A percentile compares a stretch with the other conserved stretches of the same genome.
Evolutionary conservation across 2,797 vertebrate species (phyloP).

Genomic region (Pteronotus mesoamericanus): DNA sequence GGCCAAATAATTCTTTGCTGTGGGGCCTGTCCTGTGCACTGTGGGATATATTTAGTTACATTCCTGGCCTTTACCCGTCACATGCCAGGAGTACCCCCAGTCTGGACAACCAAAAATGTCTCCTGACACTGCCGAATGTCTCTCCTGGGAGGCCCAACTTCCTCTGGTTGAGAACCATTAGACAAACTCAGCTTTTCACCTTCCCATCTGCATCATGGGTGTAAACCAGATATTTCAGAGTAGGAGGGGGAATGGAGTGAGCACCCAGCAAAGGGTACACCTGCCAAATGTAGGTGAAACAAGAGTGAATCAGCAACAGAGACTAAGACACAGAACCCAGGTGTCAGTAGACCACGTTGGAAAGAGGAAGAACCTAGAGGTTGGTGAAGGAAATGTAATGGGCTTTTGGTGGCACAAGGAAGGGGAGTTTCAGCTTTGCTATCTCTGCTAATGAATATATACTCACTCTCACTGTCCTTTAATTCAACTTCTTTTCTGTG

Average conservation of each 20-base stretch:
- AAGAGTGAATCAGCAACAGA: not conserved
- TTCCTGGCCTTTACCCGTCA: not conserved
- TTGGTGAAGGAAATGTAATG: not conserved
- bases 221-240: not conserved
- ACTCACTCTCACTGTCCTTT: not conserved
- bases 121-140: not conserved
- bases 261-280: too few species aligned
- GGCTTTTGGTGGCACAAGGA: not conserved
- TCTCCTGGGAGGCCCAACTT: not conserved
- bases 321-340: not conserved
- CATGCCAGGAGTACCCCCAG: not conserved
- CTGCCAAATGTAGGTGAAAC: not conserved
- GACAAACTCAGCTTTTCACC: not conserved
- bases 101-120: not conserved
- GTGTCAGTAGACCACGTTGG: fast-evolving
- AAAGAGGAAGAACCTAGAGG: not conserved
- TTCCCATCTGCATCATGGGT: not conserved
- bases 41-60: not conserved
- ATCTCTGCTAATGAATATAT: not conserved
- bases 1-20: not conserved
- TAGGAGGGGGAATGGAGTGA: not conserved
- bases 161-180: not conserved
- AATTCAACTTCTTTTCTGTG: not conserved
- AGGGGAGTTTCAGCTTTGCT: not conserved
- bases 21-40: not conserved